Percentiles rank a stretch among this genome's conserved stretches.
phyloP scores from a whole-genome alignment of 2,888 invertebrate species.

The Parascotia fuliginaria region DNA sequence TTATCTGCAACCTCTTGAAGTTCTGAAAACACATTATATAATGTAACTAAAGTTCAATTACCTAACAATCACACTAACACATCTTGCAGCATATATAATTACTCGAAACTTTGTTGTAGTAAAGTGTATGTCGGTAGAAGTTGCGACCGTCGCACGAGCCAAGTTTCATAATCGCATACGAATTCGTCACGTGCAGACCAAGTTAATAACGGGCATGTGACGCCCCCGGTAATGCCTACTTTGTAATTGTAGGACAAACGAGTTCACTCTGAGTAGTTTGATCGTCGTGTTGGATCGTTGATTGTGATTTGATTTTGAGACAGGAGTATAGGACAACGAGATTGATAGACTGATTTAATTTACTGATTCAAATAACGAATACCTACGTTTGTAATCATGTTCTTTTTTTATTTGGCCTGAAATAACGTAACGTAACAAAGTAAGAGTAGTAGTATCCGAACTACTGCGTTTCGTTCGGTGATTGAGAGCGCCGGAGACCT shows the following conservation, averaged over 20 bases:
- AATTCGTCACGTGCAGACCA: slow-evolving; percentile 55
- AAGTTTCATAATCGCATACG: slow-evolving; percentile 53
- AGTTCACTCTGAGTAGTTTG: slow-evolving; percentile 11
- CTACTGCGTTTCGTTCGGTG: no score
- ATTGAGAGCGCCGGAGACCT: no score
- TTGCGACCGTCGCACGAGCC: slow-evolving; percentile 23
- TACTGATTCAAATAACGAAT: no score
- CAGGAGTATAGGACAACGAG: neutral
- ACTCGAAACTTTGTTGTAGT: slow-evolving; percentile 7
- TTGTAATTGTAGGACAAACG: slow-evolving; percentile 43
- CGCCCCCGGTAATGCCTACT: slow-evolving; percentile 36
- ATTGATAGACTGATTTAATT: neutral
- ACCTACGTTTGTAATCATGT: no score
- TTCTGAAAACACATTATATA: neutral
- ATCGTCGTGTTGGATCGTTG: slow-evolving; percentile 10
- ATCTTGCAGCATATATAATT: slow-evolving; percentile 4
- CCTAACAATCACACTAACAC: neutral
- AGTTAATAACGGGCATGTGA: slow-evolving; percentile 50
- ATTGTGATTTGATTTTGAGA: slow-evolving; percentile 18
- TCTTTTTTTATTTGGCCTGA: no score
- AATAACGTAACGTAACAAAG: no score
- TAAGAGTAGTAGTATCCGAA: no score
- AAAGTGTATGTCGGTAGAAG: slow-evolving; percentile 17
- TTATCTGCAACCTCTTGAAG: no score
- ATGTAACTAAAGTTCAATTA: neutral